Evolutionary conservation across 2,888 invertebrate genomes (phyloP), one percentile per base, ranked within the genome.

Genomic region (Mesorhabditis sp.): DNA sequence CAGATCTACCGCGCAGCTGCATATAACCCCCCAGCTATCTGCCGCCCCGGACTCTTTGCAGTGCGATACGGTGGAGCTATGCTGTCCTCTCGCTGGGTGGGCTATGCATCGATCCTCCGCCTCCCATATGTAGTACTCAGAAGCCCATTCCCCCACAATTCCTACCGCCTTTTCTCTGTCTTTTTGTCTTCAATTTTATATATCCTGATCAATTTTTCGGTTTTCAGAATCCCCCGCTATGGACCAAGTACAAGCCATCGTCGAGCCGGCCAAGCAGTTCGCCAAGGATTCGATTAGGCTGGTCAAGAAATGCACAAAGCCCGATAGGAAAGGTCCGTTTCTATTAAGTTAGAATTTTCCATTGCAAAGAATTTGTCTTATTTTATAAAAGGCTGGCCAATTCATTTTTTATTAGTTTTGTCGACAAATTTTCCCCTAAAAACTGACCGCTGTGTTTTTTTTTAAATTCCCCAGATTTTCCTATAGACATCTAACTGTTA

Each of bases 301-400:
- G 86, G 95, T 98, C 62, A 97, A 97, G 88, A 92, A 97, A 87
- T 99, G 98, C 88, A 98, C 97, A 70, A 98, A 99, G 88, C 98
- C 98, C 69, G 98, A 98, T 87, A 91, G 96, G 86, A 95, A 95
- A 92, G 94, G 94, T 94, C n/a, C 58, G 73, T 70, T 66, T 62
- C 65, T 50, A 41, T 62, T 6, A 6, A 45, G 2, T 66, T 70
- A 15, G 44, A 62, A n/a, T 28, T 41, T n/a, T 15, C 6, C 6
- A n/a, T 62, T n/a, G 58, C 2, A 0, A 50, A 50, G 58, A 50
- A 1, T 10, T 50, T 50, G 7, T 50, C 7, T 28, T 1, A 15
- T 15, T 13, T 15, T 15, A 63, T 63, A 28, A 28, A 28, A 28
- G 28, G 28, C 28, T 28, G 28, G 28, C 28, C n/a, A 41, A 67